Percentiles rank a stretch among this genome's conserved stretches.
phyloP scores from a whole-genome alignment of 2,888 invertebrate genomes.

The Philopedon plagiatum region DNA sequence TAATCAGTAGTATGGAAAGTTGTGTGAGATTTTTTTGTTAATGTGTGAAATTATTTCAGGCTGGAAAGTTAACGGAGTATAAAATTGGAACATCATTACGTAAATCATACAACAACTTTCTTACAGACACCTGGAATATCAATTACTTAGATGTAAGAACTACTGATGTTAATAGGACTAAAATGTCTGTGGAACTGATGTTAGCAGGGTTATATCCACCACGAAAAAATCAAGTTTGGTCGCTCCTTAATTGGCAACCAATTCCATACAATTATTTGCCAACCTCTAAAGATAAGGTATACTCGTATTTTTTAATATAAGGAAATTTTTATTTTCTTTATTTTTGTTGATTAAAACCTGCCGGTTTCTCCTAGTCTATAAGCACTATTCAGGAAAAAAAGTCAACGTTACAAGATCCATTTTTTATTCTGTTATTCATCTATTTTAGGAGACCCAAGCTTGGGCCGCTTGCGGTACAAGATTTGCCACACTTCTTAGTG shows the following conservation, averaged over 20 bases:
- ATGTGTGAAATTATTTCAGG: not conserved
- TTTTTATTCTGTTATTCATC: not conserved
- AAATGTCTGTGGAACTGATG: conserved; percentile 78
- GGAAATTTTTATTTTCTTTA: too few species aligned
- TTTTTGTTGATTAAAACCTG: too few species aligned
- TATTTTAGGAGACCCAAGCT: conserved; percentile 1
- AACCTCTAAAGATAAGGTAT: not conserved
- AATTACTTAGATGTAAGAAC: conserved; percentile 72
- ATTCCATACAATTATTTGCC: not conserved
- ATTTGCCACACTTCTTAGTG: not conserved
- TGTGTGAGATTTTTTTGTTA: too few species aligned
- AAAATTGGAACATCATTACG: not conserved
- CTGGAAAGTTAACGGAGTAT: not conserved
- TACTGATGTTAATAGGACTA: conserved; percentile 77
- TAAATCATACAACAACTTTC: conserved; percentile 10
- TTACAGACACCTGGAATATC: conserved; percentile 68
- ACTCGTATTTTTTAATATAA: not conserved
- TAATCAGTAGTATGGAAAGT: too few species aligned
- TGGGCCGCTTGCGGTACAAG: not conserved
- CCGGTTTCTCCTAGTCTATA: too few species aligned
- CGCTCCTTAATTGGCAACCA: conserved; percentile 49
- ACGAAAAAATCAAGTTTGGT: conserved; percentile 70
- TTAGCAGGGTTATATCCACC: conserved; percentile 78
- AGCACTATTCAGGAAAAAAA: too few species aligned
- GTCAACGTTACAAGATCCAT: too few species aligned